Evolutionary conservation across 2,797 vertebrate species (phyloP).

Genomic region (Gymnothorax javanicus): DNA sequence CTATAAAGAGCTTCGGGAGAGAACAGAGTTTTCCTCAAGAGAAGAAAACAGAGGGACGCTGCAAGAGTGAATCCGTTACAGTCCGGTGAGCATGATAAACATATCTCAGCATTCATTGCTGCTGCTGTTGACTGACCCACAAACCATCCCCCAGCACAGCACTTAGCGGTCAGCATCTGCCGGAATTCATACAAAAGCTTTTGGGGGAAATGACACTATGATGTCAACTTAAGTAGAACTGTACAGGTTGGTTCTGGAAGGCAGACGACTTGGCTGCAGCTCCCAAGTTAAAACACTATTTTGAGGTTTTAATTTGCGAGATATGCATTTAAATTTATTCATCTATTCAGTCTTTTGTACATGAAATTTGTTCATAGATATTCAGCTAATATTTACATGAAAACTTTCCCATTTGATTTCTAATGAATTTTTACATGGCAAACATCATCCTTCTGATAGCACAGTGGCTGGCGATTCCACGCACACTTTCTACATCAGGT

Average conservation of each 20-base stretch:
- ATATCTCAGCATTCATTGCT: not conserved
- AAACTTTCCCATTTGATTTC: too few relatives aligned
- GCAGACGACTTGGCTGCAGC: slow-evolving; percentile 20
- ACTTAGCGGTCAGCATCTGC: slow-evolving; percentile 36
- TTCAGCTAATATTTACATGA: too few relatives aligned
- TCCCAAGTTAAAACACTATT: not conserved
- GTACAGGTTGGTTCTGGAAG: slow-evolving; percentile 42
- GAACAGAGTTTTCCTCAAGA: not conserved
- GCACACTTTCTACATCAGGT: slow-evolving; percentile 14
- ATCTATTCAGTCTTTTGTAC: too few relatives aligned
- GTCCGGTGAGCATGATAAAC: not conserved
- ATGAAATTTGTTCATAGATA: too few relatives aligned
- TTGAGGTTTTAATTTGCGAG: too few relatives aligned
- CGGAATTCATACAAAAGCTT: slow-evolving; percentile 36
- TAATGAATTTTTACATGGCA: too few relatives aligned
- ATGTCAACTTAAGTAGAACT: slow-evolving; percentile 33
- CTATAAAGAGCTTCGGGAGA: not conserved
- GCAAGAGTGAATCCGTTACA: not conserved
- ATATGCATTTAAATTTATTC: too few relatives aligned
- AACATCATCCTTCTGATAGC: too few relatives aligned
- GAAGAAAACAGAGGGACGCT: not conserved
- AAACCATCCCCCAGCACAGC: slow-evolving; percentile 29
- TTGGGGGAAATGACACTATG: slow-evolving; percentile 41
- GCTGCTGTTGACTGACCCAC: slow-evolving; percentile 24
- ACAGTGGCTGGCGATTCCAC: too few relatives aligned